Evolutionary conservation across 2,888 invertebrate genomes (phyloP).

Genomic region (Atrina japonica): DNA sequence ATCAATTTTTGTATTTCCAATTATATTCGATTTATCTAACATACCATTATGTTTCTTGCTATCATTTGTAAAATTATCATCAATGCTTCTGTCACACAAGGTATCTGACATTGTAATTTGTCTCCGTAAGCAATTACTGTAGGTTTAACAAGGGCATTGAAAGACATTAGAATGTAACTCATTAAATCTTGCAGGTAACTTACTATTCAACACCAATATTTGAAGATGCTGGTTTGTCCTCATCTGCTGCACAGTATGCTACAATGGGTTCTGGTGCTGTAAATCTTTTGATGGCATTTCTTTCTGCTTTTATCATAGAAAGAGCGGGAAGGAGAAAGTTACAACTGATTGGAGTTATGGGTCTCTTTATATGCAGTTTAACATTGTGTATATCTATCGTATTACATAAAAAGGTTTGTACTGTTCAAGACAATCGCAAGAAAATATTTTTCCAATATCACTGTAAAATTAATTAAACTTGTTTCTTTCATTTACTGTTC

Average conservation of each 20-base stretch:
- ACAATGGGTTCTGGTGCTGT: neutral
- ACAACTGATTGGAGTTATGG: neutral
- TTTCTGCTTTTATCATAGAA: neutral
- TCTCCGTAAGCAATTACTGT: neutral
- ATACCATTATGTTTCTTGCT: no score
- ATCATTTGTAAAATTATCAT: neutral
- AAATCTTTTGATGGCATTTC: neutral
- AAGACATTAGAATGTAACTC: no score
- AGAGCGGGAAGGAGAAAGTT: neutral
- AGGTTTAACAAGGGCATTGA: neutral
- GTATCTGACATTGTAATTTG: neutral
- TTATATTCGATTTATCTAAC: no score
- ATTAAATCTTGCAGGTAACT: slow-evolving; percentile 4
- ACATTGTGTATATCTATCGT: neutral
- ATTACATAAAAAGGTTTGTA: no score
- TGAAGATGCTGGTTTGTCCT: neutral
- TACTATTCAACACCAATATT: neutral
- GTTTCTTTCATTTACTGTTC: no score
- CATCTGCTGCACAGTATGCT: slow-evolving; percentile 1
- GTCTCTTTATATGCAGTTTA: neutral
- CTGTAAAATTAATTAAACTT: no score
- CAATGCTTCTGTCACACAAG: neutral
- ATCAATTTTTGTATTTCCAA: no score
- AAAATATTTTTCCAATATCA: no score
- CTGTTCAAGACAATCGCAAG: no score